Conservation (phyloP, 2,888 invertebrate species). For the Drosophila nr. perissopoda region DNA sequence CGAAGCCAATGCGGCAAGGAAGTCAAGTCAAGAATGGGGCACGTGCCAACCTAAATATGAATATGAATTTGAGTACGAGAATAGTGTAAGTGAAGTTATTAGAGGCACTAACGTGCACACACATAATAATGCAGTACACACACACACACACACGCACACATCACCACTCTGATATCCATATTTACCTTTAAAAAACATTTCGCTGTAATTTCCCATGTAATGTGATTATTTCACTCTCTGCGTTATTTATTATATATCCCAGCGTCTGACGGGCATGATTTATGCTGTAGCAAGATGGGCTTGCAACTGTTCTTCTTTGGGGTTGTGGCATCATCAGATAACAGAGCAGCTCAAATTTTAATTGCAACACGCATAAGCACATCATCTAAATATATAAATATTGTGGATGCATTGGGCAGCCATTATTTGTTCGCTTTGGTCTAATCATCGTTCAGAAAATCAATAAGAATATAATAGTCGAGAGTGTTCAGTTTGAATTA, state of each 20-base stretch:
- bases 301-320: neutral
- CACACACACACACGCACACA: constrained; percentile 12
- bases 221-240: constrained; percentile 31
- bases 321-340: constrained; percentile 14
- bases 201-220: constrained; percentile 44
- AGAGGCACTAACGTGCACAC: constrained; percentile 58
- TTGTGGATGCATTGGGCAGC: too few relatives aligned
- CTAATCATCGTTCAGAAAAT: too few relatives aligned
- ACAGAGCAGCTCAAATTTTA: constrained; percentile 35
- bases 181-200: constrained; percentile 58
- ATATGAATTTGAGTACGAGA: constrained; percentile 59
- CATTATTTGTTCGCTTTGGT: too few relatives aligned
- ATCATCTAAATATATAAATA: neutral
- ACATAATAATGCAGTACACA: constrained; percentile 32
- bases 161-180: constrained; percentile 36
- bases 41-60: constrained; percentile 42
- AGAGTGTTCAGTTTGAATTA: too few relatives aligned
- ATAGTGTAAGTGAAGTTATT: constrained; percentile 76
- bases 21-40: constrained; percentile 47
- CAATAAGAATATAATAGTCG: too few relatives aligned
- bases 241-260: neutral
- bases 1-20: constrained; percentile 31
- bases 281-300: constrained; percentile 29
- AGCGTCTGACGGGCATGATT: constrained; percentile 37
- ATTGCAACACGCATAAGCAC: constrained; percentile 19